Conservation (phyloP, 2,113 vertebrate genomes). For the Maccullochella peelii region DNA sequence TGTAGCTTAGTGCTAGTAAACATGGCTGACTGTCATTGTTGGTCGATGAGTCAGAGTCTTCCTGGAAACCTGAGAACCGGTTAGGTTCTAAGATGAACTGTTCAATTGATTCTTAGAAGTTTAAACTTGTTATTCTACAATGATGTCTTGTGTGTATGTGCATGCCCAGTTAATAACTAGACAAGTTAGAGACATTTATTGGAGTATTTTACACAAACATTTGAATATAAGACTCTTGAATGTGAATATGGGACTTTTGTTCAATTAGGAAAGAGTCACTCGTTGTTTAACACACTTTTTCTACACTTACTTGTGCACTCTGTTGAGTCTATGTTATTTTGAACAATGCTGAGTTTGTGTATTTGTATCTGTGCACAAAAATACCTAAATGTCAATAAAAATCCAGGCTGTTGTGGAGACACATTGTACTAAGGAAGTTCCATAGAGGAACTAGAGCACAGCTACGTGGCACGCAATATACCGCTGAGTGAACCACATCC, state of each 20-base stretch:
- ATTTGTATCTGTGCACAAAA: neutral
- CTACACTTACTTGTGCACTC: neutral
- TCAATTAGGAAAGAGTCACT: neutral
- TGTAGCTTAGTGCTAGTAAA: no score
- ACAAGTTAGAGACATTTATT: no score
- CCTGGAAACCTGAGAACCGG: neutral
- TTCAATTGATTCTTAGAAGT: neutral
- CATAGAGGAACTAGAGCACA: conserved; percentile 28
- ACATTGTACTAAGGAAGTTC: neutral
- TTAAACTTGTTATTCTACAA: neutral
- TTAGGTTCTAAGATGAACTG: neutral
- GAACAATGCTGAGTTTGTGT: neutral
- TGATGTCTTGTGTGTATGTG: neutral
- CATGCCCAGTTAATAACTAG: neutral
- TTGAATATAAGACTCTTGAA: neutral
- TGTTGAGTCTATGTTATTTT: neutral
- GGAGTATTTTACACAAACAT: neutral
- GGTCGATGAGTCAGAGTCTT: neutral
- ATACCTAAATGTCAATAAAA: rapidly evolving
- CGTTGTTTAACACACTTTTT: neutral
- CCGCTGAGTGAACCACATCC: conserved; percentile 61
- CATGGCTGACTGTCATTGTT: no score
- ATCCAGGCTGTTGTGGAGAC: neutral
- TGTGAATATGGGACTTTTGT: neutral
- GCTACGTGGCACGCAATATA: neutral